Percentiles rank a stretch among this genome's conserved stretches.
Conservation (phyloP, 2,113 vertebrate species). For the Corythornis madagascariensis region DNA sequence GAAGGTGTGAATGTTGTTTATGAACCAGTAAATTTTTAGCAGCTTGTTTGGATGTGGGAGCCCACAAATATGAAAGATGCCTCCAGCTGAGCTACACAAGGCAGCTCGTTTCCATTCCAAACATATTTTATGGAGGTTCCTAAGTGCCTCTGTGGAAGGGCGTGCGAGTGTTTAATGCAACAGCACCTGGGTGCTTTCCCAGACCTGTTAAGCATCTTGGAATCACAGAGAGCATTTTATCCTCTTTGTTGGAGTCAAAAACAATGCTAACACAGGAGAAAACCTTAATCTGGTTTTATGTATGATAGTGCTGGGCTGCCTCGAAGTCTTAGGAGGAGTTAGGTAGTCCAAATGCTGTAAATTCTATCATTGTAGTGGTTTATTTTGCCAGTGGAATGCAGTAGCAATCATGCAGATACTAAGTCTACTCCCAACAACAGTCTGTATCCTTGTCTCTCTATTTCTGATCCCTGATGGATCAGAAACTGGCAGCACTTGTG, state of each 20-base stretch:
- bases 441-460: not conserved
- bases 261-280: not conserved
- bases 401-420: not conserved
- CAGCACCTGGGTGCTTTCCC: not conserved
- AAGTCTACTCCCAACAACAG: not conserved
- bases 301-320: accelerated
- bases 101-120: not conserved
- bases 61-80: not conserved
- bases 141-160: not conserved
- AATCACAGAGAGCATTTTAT: not conserved
- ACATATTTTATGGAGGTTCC: not conserved
- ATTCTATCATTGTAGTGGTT: not conserved
- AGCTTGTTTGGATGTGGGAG: not conserved
- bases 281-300: not conserved
- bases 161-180: not conserved
- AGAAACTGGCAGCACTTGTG: not conserved
- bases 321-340: not conserved
- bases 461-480: not conserved
- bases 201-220: not conserved
- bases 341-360: not conserved
- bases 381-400: not conserved
- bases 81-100: not conserved
- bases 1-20: not conserved
- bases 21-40: not conserved
- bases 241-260: not conserved